phyloP scores from a whole-genome alignment of 2,888 invertebrate genomes.

The Rotaria socialis region DNA sequence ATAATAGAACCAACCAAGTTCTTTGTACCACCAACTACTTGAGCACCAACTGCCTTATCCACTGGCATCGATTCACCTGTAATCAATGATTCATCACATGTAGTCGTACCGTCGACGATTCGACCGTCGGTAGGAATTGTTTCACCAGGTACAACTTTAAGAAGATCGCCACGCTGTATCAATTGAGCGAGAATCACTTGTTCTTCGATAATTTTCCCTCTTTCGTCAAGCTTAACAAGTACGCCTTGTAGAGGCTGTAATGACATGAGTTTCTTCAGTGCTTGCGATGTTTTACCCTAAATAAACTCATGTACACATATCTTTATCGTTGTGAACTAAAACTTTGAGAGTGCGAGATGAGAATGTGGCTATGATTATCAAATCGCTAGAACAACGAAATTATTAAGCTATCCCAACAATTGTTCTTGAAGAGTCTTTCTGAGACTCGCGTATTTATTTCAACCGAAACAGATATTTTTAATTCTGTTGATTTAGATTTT shows the following conservation, averaged over 20 bases:
- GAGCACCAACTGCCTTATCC: conserved; percentile 72
- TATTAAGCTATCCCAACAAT: too few relatives aligned
- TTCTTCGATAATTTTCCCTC: conserved; percentile 62
- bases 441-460: too few relatives aligned
- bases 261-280: conserved; percentile 83
- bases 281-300: conserved; percentile 81
- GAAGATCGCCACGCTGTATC: conserved; percentile 80
- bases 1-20: conserved; percentile 87
- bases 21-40: conserved; percentile 85
- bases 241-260: conserved; percentile 91
- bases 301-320: too few relatives aligned
- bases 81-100: conserved; percentile 90
- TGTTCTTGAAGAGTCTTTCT: too few relatives aligned
- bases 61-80: conserved; percentile 98
- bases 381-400: too few relatives aligned
- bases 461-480: too few relatives aligned
- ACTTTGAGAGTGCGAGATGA: too few relatives aligned
- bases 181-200: conserved; percentile 82
- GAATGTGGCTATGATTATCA: too few relatives aligned
- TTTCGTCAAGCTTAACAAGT: conserved; percentile 69
- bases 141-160: conserved; percentile 86
- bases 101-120: conserved; percentile 77
- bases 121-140: conserved; percentile 91
- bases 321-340: too few relatives aligned
- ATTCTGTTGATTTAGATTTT: too few relatives aligned